These are phyloP conservation scores for Papilio gigon DNA, from an alignment of 2,888 invertebrate species.

Conservation along the genomic window DNA sequence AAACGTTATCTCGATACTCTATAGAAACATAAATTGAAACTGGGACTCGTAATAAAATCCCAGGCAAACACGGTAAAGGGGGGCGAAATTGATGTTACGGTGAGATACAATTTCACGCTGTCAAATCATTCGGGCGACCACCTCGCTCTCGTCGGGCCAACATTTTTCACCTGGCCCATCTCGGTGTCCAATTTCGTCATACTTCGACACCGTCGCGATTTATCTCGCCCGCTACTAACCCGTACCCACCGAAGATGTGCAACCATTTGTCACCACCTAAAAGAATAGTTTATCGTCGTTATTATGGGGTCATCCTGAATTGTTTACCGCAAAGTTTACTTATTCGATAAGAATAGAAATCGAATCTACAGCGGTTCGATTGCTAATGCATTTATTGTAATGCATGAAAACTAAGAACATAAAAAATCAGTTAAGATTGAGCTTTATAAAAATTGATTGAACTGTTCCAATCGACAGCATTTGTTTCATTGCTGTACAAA, in stretches of 20 bases:
- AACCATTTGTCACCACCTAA: neutral
- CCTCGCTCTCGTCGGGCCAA: constrained; percentile 32
- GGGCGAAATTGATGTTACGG: constrained; percentile 39
- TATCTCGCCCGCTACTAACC: constrained; percentile 35
- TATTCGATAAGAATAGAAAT: neutral
- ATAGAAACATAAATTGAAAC: constrained; percentile 32
- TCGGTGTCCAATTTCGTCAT: constrained; percentile 56
- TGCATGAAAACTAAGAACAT: too few species aligned
- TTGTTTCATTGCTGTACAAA: constrained; percentile 2
- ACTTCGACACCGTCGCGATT: constrained; percentile 50
- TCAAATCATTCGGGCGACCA: constrained; percentile 49
- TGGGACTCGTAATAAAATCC: constrained; percentile 36
- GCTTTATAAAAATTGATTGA: constrained; percentile 6
- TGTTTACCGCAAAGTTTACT: neutral
- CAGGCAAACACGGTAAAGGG: constrained; percentile 35
- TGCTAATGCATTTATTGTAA: too few species aligned
- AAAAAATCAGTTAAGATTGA: neutral
- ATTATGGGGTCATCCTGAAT: neutral
- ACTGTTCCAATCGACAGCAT: neutral
- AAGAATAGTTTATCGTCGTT: neutral
- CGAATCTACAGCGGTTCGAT: too few species aligned
- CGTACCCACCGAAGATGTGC: neutral
- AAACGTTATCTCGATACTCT: constrained; percentile 33
- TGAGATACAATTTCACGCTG: constrained; percentile 63
- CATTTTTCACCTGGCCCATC: constrained; percentile 55